phyloP scores from a whole-genome alignment of 2,113 vertebrate species.

The Holacanthus passer region DNA sequence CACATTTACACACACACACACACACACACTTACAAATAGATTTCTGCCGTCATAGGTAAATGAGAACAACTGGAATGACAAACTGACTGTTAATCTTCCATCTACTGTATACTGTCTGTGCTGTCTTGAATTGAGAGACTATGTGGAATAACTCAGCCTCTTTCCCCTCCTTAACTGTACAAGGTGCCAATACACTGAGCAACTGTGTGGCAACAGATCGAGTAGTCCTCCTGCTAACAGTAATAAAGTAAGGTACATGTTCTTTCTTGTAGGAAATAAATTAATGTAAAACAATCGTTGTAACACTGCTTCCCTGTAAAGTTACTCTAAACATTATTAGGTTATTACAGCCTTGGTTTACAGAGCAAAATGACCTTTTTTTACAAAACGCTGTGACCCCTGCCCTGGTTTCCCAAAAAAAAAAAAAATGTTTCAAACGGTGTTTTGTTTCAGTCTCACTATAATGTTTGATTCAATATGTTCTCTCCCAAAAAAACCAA shows the following conservation, averaged over 20 bases:
- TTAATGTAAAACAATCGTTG: constrained; percentile 21
- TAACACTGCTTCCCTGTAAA: constrained; percentile 15
- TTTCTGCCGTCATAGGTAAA: constrained; percentile 21
- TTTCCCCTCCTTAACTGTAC: neutral
- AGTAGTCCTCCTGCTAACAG: constrained; percentile 12
- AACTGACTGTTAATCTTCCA: constrained; percentile 63
- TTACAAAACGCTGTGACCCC: constrained; percentile 19
- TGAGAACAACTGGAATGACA: constrained; percentile 40
- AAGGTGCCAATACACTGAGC: constrained; percentile 25
- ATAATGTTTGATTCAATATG: neutral
- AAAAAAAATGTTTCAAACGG: neutral
- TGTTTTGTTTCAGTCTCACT: neutral
- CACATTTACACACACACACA: neutral
- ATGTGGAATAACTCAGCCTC: constrained; percentile 10
- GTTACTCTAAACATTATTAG: constrained; percentile 15
- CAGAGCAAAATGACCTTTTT: constrained; percentile 18
- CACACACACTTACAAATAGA: neutral
- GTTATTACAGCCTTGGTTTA: constrained; percentile 29
- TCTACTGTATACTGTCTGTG: constrained; percentile 36
- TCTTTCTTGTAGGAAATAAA: neutral
- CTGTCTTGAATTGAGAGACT: constrained; percentile 27
- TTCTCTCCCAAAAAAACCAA: neutral
- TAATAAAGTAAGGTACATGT: constrained; percentile 15
- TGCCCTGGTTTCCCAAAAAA: constrained; percentile 23
- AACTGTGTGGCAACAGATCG: neutral